These are phyloP conservation scores for Bombyx mori DNA, from an alignment of 1,140 invertebrate genomes.

Conservation along the genomic window DNA sequence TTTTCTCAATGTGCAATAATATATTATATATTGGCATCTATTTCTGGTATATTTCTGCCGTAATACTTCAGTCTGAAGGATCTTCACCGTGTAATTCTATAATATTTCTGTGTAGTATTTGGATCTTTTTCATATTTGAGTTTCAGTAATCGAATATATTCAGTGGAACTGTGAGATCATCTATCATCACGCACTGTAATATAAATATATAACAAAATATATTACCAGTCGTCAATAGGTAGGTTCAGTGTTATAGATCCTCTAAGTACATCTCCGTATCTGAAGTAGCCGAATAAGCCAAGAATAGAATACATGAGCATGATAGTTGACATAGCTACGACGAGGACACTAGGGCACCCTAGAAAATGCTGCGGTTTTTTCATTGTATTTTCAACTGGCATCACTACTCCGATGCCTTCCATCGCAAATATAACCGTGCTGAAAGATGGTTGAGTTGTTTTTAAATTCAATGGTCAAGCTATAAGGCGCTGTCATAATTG, in stretches of 20 bases:
- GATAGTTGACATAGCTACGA: slow-evolving; percentile 85
- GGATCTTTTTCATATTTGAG: no score
- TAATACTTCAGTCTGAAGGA: slow-evolving; percentile 6
- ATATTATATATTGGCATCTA: no score
- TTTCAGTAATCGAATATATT: no score
- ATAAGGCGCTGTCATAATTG: no score
- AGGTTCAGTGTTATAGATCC: slow-evolving; percentile 83
- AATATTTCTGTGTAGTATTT: background rate
- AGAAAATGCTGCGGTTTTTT: slow-evolving; percentile 83
- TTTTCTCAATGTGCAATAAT: no score
- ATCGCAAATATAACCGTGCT: slow-evolving; percentile 86
- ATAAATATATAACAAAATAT: background rate
- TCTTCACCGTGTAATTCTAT: background rate
- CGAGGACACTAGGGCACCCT: slow-evolving; percentile 85
- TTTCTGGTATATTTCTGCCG: no score
- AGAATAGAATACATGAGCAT: slow-evolving; percentile 80
- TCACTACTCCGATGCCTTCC: slow-evolving; percentile 86
- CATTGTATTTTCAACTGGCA: slow-evolving; percentile 93
- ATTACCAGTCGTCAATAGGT: slow-evolving; percentile 72
- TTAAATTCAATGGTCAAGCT: no score
- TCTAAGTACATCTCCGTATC: slow-evolving; percentile 77
- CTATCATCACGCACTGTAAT: background rate
- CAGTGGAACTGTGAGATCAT: background rate
- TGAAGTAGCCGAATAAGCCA: slow-evolving; percentile 90
- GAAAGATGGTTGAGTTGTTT: slow-evolving; percentile 27